A percentile compares a stretch with the other conserved stretches of the same genome.
Evolutionary conservation across 2,113 vertebrate genomes (phyloP).

Genomic region (Prunella himalayana): DNA sequence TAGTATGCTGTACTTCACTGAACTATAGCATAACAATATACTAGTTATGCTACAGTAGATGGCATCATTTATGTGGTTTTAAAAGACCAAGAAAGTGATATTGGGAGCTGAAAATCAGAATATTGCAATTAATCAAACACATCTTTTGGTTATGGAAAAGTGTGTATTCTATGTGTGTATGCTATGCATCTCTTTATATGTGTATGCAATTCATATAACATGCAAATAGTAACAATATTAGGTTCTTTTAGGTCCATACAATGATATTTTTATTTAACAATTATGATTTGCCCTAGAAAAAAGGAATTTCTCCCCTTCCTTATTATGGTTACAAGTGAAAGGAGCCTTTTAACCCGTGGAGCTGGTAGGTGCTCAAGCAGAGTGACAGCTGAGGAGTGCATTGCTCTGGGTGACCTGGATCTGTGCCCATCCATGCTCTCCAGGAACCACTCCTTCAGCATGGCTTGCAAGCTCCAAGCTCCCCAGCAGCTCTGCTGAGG

Average conservation of each 20-base stretch:
- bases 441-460: background rate
- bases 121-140: background rate
- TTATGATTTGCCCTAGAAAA: background rate
- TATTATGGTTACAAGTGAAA: background rate
- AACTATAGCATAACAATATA: too few species aligned
- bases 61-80: background rate
- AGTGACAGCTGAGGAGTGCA: background rate
- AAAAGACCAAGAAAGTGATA: background rate
- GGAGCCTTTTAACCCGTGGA: background rate
- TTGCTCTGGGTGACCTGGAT: accelerated
- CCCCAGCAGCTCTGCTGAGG: background rate
- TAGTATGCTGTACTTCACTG: too few species aligned
- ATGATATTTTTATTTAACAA: background rate
- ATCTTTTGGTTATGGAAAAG: background rate
- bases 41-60: too few species aligned
- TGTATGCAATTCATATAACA: background rate
- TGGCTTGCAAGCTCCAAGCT: background rate
- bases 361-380: background rate
- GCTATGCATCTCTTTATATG: background rate
- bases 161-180: too few species aligned
- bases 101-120: background rate
- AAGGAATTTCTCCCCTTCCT: background rate
- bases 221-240: background rate
- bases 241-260: background rate
- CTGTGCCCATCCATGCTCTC: background rate